Evolutionary conservation across 2,888 invertebrate species (phyloP).

Genomic region (Ceramica pisi): DNA sequence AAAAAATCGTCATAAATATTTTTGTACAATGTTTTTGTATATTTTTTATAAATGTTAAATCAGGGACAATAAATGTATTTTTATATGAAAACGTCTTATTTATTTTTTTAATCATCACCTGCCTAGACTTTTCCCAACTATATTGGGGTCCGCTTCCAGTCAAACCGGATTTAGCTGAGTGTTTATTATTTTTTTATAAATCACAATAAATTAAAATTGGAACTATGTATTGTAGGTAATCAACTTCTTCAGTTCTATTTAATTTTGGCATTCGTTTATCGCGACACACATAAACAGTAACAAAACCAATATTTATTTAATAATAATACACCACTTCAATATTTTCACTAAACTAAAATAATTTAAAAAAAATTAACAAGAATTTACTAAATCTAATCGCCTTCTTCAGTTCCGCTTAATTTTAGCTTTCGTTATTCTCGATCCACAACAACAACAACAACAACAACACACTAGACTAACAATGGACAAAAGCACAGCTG

Average conservation of each 20-base stretch:
- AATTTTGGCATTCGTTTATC: no score
- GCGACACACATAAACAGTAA: no score
- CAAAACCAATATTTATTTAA: not conserved
- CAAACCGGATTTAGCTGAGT: no score
- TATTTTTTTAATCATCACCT: not conserved
- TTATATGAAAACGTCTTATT: conserved; percentile 63
- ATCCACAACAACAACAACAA: conserved; percentile 21
- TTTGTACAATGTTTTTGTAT: conserved; percentile 80
- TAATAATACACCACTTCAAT: not conserved
- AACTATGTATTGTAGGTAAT: not conserved
- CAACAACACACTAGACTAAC: conserved; percentile 24
- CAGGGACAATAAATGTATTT: conserved; percentile 82
- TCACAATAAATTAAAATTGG: not conserved
- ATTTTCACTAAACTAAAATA: not conserved
- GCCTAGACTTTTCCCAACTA: no score
- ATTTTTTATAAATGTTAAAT: conserved; percentile 81
- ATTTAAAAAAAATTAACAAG: not conserved
- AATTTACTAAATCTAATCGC: not conserved
- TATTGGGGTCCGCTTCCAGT: no score
- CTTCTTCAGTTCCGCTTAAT: conserved; percentile 48
- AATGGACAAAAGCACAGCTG: conserved; percentile 20
- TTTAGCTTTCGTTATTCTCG: conserved; percentile 28
- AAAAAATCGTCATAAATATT: conserved; percentile 75
- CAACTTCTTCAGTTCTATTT: no score
- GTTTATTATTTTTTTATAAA: not conserved